Evolutionary conservation across 2,797 vertebrate species (phyloP), one percentile per base, ranked within the genome.

Genomic region (Pterois miles): DNA sequence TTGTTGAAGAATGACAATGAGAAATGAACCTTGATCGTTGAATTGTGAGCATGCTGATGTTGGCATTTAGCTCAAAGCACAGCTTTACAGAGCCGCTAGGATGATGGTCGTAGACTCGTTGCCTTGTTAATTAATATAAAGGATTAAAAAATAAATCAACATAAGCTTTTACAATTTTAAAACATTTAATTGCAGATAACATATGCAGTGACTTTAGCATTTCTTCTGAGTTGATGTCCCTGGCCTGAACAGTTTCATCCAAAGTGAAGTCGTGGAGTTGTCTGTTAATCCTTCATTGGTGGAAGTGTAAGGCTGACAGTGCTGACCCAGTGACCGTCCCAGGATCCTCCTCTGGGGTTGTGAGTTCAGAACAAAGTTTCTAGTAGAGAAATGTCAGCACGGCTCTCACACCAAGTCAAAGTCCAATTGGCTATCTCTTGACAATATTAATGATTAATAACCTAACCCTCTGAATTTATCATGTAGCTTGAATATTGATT

Each of bases 401-500:
- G 0, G 46, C 80, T 46, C 36, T 53, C 50, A 71, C 27, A 53
- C 66, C 8, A 7, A 73, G 72, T 75, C 65, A 76, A 76, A 80
- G 71, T 80, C 78, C 71, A 76, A 22, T 59, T 6, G 6, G 23
- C 67, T 62, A 8, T 74, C 69, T 83, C 76, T 76, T 56, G 71
- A 76, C 59, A 70, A 9, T 57, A 80, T 82, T 34, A 79, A 84
- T 85, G 50, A 80, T 84, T 85, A 81, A 84, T 81, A 75, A 71
- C 48, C 13, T 5, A 12, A 52, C 40, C 20, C 38, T 77, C 50
- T 78, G 71, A 84, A 79, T 88, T 67, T 18, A 62, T 73, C 66
- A 62, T 74, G 69, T 40, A 54, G 78, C 60, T 74, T 69, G 43
- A 80, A 75, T 86, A 86, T 81, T 82, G 82, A 87, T 81, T 85